These are phyloP conservation scores for Eristalis tenax DNA, from an alignment of 2,888 invertebrate species.

Conservation along the genomic window DNA sequence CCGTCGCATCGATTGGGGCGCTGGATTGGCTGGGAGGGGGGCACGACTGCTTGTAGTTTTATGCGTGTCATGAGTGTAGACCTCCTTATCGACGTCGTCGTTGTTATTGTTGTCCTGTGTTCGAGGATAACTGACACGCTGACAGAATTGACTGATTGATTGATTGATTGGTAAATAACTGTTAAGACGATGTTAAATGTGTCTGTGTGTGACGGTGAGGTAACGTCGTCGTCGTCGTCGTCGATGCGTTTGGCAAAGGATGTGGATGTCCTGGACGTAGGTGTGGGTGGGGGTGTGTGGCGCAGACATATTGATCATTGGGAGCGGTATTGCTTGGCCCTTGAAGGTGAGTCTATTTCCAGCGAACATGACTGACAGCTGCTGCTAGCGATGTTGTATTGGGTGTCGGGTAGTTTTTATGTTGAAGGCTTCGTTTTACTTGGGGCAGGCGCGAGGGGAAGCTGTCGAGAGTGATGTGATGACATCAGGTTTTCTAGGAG, in stretches of 20 bases:
- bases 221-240: conserved; percentile 3
- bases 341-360: conserved; percentile 51
- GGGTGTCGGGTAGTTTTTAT: conserved; percentile 27
- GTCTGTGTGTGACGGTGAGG: neutral
- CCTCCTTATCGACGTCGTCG: neutral
- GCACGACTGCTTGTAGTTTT: conserved; percentile 36
- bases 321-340: conserved; percentile 15
- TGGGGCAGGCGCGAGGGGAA: neutral
- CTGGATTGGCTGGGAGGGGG: conserved; percentile 1
- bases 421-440: neutral
- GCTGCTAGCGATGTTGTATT: conserved; percentile 13
- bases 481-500: conserved; percentile 15
- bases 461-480: conserved; percentile 12
- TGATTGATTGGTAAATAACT: conserved; percentile 70
- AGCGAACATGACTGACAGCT: conserved; percentile 58
- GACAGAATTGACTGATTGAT: conserved; percentile 68
- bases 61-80: conserved; percentile 54
- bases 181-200: conserved; percentile 32
- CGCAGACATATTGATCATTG: conserved; percentile 55
- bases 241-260: conserved; percentile 32
- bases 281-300: neutral
- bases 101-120: neutral
- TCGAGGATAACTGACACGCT: conserved; percentile 44
- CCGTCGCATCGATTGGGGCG: neutral
- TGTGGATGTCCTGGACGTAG: neutral